Base-by-base conservation (phyloP, 2,797 vertebrate genomes). In the Thripadectes ignobilis region DNA sequence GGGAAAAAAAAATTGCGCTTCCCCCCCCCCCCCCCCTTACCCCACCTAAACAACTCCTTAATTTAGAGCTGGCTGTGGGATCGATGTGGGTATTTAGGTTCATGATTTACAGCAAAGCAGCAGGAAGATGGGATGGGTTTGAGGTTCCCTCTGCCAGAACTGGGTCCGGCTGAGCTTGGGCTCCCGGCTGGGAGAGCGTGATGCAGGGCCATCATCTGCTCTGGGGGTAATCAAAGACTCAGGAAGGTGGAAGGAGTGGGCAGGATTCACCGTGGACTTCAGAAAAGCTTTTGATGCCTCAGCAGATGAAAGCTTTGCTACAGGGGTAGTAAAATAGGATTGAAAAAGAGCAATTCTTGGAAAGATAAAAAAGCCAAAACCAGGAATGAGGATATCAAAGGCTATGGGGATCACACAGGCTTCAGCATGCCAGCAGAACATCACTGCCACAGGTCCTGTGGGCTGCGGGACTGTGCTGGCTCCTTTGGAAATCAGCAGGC, bases 281-380 rank as follows among this genome's bases (percentile, higher is more conserved):
- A 93, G 86, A 94, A 86, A 65, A 79, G 62, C 84, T 93, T 89
- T 79, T 89, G 92, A 92, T 87, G 86, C 89, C 87, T 85, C 36
- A 12, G 58, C 69, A 84, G 83, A 84, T 84, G 73, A 92, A 93
- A 96, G 89, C 63, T 19, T 89, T 89, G 89, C 83, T 85, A 80
- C 57, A 61, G 73, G 79, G 57, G 26, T 48, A 57, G 68, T 67
- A 72, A 94, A 93, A 80, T 6, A n/a, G 51, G 65, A 45, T 41
- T 41, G 81, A 32, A 78, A 89, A 85, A 88, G 82, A 71, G 79
- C 7, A 36, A 71, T 63, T 73, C 72, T 90, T 88, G 73, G 49
- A 77, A 67, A 83, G 88, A 84, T 90, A 49, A 92, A 95, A 72
- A 67, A 72, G 65, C 54, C 63, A 39, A 55, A 65, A 73, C 14